These are phyloP conservation scores for Trichogramma dendrolimi DNA, from an alignment of 2,888 invertebrate species.

Conservation along the genomic window DNA sequence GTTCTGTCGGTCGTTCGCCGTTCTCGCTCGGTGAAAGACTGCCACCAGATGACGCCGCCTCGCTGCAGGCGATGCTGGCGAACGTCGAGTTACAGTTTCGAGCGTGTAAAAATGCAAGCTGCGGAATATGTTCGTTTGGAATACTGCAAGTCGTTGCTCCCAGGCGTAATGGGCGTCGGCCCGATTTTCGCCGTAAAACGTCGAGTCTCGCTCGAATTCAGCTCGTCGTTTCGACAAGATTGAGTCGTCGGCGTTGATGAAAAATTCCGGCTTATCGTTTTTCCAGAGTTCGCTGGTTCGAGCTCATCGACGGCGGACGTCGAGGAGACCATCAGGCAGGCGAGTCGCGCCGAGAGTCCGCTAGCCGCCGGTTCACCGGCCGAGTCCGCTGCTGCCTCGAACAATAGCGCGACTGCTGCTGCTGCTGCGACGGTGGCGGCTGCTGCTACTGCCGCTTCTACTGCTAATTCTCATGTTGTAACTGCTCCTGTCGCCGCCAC, in stretches of 20 bases:
- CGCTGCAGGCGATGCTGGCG: background rate
- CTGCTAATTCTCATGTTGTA: constrained; percentile 34
- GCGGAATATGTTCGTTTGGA: no score
- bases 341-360: constrained; percentile 34
- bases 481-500: constrained; percentile 9
- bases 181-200: constrained; percentile 16
- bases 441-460: constrained; percentile 29
- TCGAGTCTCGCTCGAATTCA: no score
- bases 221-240: no score
- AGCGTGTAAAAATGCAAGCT: no score
- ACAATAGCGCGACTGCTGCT: constrained; percentile 3
- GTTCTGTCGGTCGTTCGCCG: no score
- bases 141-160: background rate
- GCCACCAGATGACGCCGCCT: constrained; percentile 37
- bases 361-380: constrained; percentile 33
- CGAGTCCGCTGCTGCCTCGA: constrained; percentile 33
- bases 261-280: background rate
- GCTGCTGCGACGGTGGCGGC: background rate
- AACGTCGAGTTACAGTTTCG: background rate
- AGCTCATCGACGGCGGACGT: constrained; percentile 27
- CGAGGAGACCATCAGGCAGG: constrained; percentile 33
- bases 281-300: constrained; percentile 36
- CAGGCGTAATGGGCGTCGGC: background rate
- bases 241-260: background rate
- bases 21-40: constrained; percentile 30